A percentile compares a stretch with the other conserved stretches of the same genome.
These are phyloP conservation scores for Nibea coibor DNA, from an alignment of 2,113 vertebrate genomes.

Conservation along the genomic window DNA sequence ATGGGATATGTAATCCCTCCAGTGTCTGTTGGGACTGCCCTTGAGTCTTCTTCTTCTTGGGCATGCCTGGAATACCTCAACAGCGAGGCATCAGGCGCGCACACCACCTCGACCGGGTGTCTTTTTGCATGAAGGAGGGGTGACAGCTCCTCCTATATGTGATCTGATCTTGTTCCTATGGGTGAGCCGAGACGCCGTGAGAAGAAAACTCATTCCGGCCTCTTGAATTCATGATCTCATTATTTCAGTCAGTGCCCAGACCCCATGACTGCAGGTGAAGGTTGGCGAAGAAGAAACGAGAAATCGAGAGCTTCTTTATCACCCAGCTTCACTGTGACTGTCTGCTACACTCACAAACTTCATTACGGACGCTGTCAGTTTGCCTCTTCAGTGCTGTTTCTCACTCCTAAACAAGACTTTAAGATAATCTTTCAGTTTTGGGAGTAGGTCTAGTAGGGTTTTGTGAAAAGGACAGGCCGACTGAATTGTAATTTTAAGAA, in stretches of 20 bases:
- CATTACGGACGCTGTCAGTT: too few relatives aligned
- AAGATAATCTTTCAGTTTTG: too few relatives aligned
- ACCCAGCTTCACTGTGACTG: not conserved
- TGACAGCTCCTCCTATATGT: not conserved
- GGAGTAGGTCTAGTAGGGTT: too few relatives aligned
- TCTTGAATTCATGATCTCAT: not conserved
- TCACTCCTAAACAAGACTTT: too few relatives aligned
- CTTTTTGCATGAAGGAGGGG: not conserved
- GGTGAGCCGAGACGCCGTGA: not conserved
- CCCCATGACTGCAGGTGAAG: not conserved
- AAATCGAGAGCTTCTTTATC: not conserved
- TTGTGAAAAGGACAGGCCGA: too few relatives aligned
- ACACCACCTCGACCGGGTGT: not conserved
- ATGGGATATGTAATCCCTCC: not conserved
- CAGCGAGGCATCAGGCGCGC: not conserved
- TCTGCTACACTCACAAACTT: not conserved
- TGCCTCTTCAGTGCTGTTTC: too few relatives aligned
- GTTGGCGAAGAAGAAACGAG: not conserved
- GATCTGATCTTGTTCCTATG: not conserved
- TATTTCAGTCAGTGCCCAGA: not conserved
- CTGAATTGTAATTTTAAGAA: too few relatives aligned
- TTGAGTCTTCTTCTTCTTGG: not conserved
- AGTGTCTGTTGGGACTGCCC: not conserved
- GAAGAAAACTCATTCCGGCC: constrained; percentile 3
- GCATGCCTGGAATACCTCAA: constrained; percentile 7